Conservation (phyloP, 2,113 vertebrate genomes). For the Saimiri boliviensis region DNA sequence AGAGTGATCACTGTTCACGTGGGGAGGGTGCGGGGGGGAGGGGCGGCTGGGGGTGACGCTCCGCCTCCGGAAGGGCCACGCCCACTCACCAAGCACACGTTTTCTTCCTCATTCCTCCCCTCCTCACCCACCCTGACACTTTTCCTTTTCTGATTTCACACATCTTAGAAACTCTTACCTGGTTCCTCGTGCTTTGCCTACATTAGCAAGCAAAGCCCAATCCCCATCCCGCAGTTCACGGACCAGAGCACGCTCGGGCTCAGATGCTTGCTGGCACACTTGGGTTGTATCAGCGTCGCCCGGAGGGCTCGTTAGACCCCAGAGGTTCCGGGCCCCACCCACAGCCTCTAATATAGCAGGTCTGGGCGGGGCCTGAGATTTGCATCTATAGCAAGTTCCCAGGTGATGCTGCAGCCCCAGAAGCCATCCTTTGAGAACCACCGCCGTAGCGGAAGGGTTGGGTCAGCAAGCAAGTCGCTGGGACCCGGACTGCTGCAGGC, state of each 20-base stretch:
- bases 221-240: background rate
- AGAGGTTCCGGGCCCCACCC: accelerated
- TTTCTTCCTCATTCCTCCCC: background rate
- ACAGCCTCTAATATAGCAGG: background rate
- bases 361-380: background rate
- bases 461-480: background rate
- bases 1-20: accelerated
- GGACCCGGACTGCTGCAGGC: accelerated
- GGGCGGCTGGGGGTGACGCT: background rate
- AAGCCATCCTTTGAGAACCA: background rate
- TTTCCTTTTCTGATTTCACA: background rate
- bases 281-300: accelerated
- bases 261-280: background rate
- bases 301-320: background rate
- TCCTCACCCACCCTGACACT: too few relatives aligned
- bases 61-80: accelerated
- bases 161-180: background rate
- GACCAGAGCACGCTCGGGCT: background rate
- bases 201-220: background rate
- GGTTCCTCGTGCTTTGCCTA: background rate
- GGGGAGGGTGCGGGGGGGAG: background rate
- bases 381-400: background rate
- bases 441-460: background rate
- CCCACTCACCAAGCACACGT: background rate
- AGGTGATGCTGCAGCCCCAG: background rate